Evolutionary conservation across 53 echinoderm and acorn worm species (phyloP), one percentile per base, ranked within the genome.

Genomic region (Crossaster papposus): DNA sequence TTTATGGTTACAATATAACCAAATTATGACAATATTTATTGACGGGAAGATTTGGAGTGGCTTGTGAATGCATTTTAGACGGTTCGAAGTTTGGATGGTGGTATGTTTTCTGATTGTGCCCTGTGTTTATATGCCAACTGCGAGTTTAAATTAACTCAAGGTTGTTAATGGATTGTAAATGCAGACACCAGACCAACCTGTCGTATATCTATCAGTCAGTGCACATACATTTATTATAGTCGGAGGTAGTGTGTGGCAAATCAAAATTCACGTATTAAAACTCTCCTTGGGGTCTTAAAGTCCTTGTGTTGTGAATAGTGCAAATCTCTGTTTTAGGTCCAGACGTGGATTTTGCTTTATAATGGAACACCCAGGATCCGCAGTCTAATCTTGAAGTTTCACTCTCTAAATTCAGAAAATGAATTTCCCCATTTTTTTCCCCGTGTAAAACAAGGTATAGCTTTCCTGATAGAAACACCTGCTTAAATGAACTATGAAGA

Each of bases 181-280:
- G 73, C 29, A 50, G 53, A 51, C 26, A 85, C 14, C 85, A 85
- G 85, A 85, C 85, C 72, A 29, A 72, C 72, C 38, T 51, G 85
- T 54, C 75, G 72, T 85, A 85, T 72, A 85, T 74, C 73, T 72
- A 33, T 85, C 85, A 85, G 54, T 37, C 53, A 22, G 22, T 55
- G 73, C 29, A 54, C 73, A 74, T 73, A 85, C 74, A 85, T 85
- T 85, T 85, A 72, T 54, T 85, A 74, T 54, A 52, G 74, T n/a
- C 72, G 34, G 72, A 83, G 73, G 85, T 85, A 73, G 54, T 85
- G 53, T 54, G 31, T 32, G 35, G 73, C 73, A 85, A 23, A 85
- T 85, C 85, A 72, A 85, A 85, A 74, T 85, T 83, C 68, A 83
- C 83, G 50, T 65, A 70, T 70, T 83, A 70, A 83, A 70, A 28